Percentiles rank a stretch among this genome's conserved stretches.
These are phyloP conservation scores for Nesometra sesokonis DNA, from an alignment of 35 echinoderm and acorn worm species.

Conservation along the genomic window DNA sequence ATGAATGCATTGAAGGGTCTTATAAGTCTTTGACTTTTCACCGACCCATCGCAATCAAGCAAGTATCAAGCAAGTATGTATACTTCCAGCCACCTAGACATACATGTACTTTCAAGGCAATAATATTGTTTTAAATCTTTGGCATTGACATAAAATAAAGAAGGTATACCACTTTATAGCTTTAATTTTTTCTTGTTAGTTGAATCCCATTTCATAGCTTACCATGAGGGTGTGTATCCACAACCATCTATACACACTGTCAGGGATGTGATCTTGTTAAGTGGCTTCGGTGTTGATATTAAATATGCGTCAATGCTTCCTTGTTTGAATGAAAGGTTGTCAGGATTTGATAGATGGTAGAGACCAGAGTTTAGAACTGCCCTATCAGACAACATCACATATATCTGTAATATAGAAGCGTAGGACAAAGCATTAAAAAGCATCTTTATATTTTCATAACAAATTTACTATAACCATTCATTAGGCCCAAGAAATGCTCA, in stretches of 20 bases:
- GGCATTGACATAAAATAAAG: not conserved
- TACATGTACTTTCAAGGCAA: no score
- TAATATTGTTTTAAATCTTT: no score
- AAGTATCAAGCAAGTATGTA: no score
- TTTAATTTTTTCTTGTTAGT: not conserved
- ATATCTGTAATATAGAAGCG: not conserved
- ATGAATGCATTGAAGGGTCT: no score
- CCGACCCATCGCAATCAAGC: no score
- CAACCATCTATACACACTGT: not conserved
- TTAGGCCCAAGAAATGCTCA: no score
- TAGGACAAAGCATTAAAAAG: no score
- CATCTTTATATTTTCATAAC: no score
- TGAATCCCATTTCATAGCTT: no score
- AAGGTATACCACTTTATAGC: not conserved
- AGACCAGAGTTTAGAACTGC: not conserved
- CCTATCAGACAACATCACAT: not conserved
- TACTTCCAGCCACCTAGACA: no score
- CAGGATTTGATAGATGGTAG: not conserved
- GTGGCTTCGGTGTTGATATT: not conserved
- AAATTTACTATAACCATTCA: no score
- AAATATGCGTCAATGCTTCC: constrained; percentile 1
- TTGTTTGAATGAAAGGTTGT: not conserved
- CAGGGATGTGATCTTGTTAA: not conserved
- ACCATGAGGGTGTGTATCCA: constrained; percentile 14
- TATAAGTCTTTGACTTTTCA: no score